Conservation (phyloP, 2,797 vertebrate species). For the Gadopsis marmoratus region DNA sequence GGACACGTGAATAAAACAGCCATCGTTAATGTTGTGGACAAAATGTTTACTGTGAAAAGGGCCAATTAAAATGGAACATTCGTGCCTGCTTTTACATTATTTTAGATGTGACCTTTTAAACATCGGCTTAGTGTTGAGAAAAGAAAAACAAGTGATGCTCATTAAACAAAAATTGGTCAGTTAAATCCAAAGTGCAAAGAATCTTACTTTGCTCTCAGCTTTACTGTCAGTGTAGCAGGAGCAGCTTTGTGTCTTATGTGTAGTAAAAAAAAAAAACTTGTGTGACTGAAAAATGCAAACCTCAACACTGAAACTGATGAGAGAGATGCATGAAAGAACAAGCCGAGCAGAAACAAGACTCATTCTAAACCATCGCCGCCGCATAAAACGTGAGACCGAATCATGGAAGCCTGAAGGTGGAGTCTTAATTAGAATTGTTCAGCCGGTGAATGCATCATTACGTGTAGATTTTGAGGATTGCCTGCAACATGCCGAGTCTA, state of each 20-base stretch:
- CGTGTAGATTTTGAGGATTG: not conserved
- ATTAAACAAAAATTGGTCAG: not conserved
- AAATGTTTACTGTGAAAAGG: not conserved
- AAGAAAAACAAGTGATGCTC: not conserved
- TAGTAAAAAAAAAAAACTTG: not conserved
- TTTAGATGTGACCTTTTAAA: not conserved
- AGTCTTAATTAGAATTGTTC: not conserved
- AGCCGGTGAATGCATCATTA: not conserved
- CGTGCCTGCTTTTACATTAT: not conserved
- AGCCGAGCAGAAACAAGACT: not conserved
- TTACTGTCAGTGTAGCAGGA: not conserved
- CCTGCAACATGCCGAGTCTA: no score
- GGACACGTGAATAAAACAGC: no score
- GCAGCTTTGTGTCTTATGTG: not conserved
- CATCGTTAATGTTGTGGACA: no score
- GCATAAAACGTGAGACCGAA: not conserved
- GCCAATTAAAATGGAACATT: not conserved
- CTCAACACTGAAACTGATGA: not conserved
- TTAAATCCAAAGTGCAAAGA: not conserved
- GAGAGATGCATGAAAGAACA: not conserved
- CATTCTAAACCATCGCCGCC: not conserved
- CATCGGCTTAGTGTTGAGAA: not conserved
- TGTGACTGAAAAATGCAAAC: no score
- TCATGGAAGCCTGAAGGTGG: not conserved
- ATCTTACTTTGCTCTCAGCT: not conserved